A percentile compares a stretch with the other conserved stretches of the same genome.
Conservation (phyloP, 2,113 vertebrate species). For the Xyliphius kryptos region DNA sequence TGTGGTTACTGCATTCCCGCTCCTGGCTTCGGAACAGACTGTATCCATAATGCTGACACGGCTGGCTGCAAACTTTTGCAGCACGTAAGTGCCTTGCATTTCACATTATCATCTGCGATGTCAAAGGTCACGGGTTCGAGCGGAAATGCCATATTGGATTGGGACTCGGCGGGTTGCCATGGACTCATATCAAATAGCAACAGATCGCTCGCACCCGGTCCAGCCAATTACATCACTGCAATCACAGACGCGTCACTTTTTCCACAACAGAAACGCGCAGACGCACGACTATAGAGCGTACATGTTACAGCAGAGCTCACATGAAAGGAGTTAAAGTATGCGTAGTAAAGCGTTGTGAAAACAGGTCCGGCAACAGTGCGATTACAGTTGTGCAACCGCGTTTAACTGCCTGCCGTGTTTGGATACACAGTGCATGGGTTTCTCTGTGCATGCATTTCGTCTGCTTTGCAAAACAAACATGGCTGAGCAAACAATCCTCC, state of each 20-base stretch:
- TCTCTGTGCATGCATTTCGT: not conserved
- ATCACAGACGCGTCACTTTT: slow-evolving; percentile 20
- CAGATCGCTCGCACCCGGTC: not conserved
- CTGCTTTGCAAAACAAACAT: slow-evolving; percentile 14
- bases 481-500: slow-evolving; percentile 13
- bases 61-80: no score
- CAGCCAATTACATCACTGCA: slow-evolving; percentile 12
- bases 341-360: slow-evolving; percentile 4
- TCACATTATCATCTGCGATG: not conserved
- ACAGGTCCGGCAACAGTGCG: slow-evolving; percentile 9
- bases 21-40: no score
- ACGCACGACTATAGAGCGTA: not conserved
- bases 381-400: not conserved
- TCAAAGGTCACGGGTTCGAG: not conserved
- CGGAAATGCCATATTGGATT: slow-evolving; percentile 4
- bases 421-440: not conserved
- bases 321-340: not conserved
- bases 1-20: no score
- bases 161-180: not conserved
- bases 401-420: slow-evolving; percentile 10
- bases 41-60: no score
- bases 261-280: slow-evolving; percentile 20
- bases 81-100: no score
- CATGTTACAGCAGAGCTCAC: slow-evolving; percentile 17
- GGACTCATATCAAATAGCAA: slow-evolving; percentile 23